A percentile compares a stretch with the other conserved stretches of the same genome.
These are phyloP conservation scores for Caenorhabditis latens DNA, from an alignment of 1,140 invertebrate genomes.

Conservation along the genomic window DNA sequence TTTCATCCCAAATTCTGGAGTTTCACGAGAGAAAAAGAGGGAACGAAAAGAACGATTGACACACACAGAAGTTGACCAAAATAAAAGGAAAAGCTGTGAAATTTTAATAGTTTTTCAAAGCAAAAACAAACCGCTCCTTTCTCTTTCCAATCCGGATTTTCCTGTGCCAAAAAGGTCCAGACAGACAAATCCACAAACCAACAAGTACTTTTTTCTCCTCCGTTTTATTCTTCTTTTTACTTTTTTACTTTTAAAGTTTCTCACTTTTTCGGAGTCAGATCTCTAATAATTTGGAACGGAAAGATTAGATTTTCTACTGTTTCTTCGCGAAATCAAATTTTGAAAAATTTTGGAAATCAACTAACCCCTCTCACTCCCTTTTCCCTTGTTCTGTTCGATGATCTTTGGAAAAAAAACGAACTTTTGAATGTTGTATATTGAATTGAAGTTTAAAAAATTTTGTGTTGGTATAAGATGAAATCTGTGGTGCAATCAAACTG, in stretches of 20 bases:
- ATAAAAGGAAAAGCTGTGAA: slow-evolving; percentile 35
- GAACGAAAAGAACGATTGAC: neutral
- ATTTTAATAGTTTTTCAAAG: slow-evolving; percentile 43
- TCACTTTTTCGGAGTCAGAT: too few relatives aligned
- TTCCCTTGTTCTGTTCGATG: too few relatives aligned
- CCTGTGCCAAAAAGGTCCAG: slow-evolving; percentile 3
- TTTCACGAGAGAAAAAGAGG: too few relatives aligned
- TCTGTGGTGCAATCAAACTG: slow-evolving; percentile 53
- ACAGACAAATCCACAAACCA: neutral
- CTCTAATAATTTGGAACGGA: neutral
- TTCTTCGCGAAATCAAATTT: neutral
- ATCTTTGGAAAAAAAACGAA: neutral
- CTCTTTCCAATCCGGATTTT: slow-evolving; percentile 35
- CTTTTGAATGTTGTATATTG: neutral
- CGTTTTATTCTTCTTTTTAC: neutral
- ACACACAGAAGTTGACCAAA: neutral
- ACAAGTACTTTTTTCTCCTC: neutral
- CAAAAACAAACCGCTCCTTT: neutral
- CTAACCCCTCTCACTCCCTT: neutral
- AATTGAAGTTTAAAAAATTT: slow-evolving; percentile 2
- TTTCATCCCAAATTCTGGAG: neutral
- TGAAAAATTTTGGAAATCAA: neutral
- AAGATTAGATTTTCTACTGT: neutral
- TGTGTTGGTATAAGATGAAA: neutral
- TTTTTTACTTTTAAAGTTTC: too few relatives aligned